These are phyloP conservation scores for Poecile atricapillus DNA, from an alignment of 2,113 vertebrate species.

Conservation along the genomic window DNA sequence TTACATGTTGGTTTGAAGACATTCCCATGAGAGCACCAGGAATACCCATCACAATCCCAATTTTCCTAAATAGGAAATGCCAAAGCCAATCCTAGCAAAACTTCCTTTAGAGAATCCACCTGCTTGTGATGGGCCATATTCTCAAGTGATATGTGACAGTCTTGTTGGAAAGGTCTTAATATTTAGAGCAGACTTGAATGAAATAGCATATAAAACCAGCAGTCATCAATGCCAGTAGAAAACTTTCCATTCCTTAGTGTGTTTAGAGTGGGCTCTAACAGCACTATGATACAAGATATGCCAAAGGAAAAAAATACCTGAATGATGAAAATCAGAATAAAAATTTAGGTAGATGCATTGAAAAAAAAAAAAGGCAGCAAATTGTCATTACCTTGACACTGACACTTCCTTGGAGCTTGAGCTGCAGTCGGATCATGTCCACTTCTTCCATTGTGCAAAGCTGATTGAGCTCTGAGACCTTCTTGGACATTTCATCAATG, in stretches of 20 bases:
- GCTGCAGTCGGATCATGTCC: conserved; percentile 97
- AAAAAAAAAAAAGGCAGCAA: neutral
- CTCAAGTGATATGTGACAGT: accelerated
- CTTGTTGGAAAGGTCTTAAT: neutral
- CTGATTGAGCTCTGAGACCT: conserved; percentile 94
- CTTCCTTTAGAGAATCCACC: neutral
- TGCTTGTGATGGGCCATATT: neutral
- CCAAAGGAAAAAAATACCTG: neutral
- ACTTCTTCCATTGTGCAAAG: conserved; percentile 93
- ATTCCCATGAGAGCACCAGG: neutral
- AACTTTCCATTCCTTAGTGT: neutral
- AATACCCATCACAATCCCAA: neutral
- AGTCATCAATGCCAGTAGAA: neutral
- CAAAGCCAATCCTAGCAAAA: neutral
- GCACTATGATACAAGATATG: neutral
- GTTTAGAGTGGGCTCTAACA: neutral
- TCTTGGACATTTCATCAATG: conserved; percentile 97
- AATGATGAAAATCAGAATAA: neutral
- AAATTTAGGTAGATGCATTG: neutral
- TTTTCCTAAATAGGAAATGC: neutral
- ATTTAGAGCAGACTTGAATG: neutral
- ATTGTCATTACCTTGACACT: conserved; percentile 82
- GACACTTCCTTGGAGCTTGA: conserved; percentile 97
- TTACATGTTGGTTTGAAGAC: neutral
- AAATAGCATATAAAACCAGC: neutral